phyloP scores from a whole-genome alignment of 2,113 vertebrate species.

The Gallinago jamesoni region DNA sequence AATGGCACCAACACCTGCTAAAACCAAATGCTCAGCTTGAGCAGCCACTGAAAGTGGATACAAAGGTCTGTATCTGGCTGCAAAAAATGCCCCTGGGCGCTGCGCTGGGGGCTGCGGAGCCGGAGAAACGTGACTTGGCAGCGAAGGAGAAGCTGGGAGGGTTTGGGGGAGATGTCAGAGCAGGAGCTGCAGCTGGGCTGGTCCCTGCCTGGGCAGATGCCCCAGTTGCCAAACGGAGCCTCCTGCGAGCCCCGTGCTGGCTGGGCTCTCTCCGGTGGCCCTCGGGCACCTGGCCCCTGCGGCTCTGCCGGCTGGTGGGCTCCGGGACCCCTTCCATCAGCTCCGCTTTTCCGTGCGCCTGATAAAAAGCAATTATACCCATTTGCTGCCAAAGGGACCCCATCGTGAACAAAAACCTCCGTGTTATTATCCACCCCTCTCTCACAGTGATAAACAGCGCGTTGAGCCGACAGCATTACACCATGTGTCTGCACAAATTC shows the following conservation, averaged over 20 bases:
- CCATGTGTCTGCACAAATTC: neutral
- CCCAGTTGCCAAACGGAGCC: fast-evolving
- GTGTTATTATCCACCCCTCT: neutral
- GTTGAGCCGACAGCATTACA: neutral
- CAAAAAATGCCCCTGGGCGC: fast-evolving
- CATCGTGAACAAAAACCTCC: fast-evolving
- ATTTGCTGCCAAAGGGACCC: neutral
- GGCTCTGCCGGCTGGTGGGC: neutral
- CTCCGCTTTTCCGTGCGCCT: neutral
- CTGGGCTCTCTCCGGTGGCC: no score
- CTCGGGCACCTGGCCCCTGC: fast-evolving
- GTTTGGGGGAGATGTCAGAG: neutral
- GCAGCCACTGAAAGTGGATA: fast-evolving
- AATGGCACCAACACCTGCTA: fast-evolving
- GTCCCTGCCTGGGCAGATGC: fast-evolving
- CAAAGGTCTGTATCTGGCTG: neutral
- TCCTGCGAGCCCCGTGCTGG: fast-evolving
- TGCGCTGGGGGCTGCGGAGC: neutral
- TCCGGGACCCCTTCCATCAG: fast-evolving
- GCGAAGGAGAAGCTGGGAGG: neutral
- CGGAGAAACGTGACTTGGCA: neutral
- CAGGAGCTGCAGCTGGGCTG: fast-evolving
- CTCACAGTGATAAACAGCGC: neutral
- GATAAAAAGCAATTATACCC: neutral
- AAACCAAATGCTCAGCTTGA: neutral